Evolutionary conservation across 2,797 vertebrate genomes (phyloP).

Genomic region (Remorina albescens): DNA sequence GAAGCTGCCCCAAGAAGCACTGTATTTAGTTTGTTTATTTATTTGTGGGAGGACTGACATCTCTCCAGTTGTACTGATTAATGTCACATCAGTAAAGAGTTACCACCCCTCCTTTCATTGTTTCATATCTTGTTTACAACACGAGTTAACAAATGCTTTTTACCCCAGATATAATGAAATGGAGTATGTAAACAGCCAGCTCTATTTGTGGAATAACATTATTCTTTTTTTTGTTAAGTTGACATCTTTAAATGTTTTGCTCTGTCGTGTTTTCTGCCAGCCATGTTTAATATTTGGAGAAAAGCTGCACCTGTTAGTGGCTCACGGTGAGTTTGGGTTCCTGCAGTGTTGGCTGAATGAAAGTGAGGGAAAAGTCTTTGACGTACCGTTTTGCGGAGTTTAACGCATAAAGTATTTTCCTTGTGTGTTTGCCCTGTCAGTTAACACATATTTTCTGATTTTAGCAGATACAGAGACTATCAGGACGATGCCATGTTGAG

Average conservation of each 20-base stretch:
- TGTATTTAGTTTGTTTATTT: no score
- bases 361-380: not conserved
- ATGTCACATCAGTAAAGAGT: no score
- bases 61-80: no score
- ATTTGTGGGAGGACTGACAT: no score
- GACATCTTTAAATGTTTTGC: not conserved
- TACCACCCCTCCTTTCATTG: no score
- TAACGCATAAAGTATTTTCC: not conserved
- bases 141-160: not conserved
- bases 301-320: not conserved
- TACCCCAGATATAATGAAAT: no score
- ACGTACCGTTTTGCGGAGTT: no score
- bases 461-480: constrained; percentile 1
- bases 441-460: constrained; percentile 26
- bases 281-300: not conserved
- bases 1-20: no score
- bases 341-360: not conserved
- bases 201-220: not conserved
- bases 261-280: not conserved
- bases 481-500: constrained; percentile 49
- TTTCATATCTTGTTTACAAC: not conserved
- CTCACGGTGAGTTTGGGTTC: not conserved
- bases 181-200: no score
- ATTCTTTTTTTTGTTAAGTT: not conserved
- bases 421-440: not conserved